Evolutionary conservation across 2,797 vertebrate species (phyloP).

Genomic region (Sphenopsis melanotis): DNA sequence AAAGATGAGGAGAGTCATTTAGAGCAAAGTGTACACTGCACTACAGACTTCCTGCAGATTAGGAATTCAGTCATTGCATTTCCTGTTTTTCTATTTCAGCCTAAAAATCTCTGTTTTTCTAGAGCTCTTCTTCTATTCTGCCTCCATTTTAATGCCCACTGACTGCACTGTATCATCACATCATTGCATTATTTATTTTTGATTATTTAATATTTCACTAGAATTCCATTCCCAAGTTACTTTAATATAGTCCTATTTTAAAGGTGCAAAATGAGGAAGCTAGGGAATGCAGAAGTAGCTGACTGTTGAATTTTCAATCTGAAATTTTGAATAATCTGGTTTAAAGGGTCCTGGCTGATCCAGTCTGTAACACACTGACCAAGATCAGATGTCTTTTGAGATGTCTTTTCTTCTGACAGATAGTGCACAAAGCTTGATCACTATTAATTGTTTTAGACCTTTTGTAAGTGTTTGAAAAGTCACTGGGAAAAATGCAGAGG

Average conservation of each 20-base stretch:
- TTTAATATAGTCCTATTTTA: background rate
- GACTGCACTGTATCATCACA: background rate
- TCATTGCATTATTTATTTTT: constrained; percentile 17
- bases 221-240: background rate
- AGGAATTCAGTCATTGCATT: background rate
- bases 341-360: background rate
- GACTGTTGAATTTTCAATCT: background rate
- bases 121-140: background rate
- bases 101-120: background rate
- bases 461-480: background rate
- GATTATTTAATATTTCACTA: constrained; percentile 26
- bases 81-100: background rate
- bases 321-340: background rate
- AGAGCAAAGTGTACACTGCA: background rate
- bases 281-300: background rate
- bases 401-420: background rate
- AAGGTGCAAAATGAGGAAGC: background rate
- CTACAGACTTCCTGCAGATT: background rate
- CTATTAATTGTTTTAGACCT: background rate
- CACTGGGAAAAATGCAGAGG: background rate
- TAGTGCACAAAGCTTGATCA: background rate
- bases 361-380: background rate
- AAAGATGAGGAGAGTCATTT: background rate
- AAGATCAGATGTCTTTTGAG: background rate
- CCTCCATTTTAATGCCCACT: background rate